Conservation (phyloP, 2,888 invertebrate genomes). For the Ormia ochracea region DNA sequence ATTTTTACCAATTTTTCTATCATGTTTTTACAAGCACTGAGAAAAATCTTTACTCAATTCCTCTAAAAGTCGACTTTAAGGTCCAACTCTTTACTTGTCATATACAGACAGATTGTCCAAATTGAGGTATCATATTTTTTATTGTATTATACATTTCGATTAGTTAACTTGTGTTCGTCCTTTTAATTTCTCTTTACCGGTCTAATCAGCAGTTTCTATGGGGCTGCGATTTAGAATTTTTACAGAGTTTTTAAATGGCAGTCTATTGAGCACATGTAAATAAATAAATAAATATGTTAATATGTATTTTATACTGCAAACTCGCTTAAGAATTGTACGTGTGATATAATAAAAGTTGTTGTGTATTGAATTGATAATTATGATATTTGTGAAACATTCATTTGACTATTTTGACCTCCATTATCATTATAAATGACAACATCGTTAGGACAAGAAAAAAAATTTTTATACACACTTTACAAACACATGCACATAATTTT, state of each 20-base stretch:
- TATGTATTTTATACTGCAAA: slow-evolving; percentile 17
- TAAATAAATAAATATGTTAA: not conserved
- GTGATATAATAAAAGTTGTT: slow-evolving; percentile 36
- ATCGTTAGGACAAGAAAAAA: slow-evolving; percentile 55
- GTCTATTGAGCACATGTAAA: not conserved
- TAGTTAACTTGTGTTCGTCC: too few relatives aligned
- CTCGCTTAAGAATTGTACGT: slow-evolving; percentile 9
- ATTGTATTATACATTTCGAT: too few relatives aligned
- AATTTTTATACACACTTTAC: not conserved
- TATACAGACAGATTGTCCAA: too few relatives aligned
- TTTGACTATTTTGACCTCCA: slow-evolving; percentile 75
- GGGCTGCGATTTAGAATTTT: not conserved
- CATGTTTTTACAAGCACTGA: too few relatives aligned
- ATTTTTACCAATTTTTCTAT: too few relatives aligned
- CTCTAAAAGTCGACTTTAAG: too few relatives aligned
- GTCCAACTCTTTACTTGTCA: too few relatives aligned
- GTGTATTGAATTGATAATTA: slow-evolving; percentile 71
- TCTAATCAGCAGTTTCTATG: not conserved
- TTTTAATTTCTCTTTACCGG: too few relatives aligned
- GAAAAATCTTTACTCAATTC: too few relatives aligned
- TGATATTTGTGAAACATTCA: slow-evolving; percentile 71
- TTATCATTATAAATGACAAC: slow-evolving; percentile 69
- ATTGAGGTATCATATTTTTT: too few relatives aligned
- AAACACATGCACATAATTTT: slow-evolving; percentile 18
- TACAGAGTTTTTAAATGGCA: not conserved